Conservation (phyloP, 2,888 invertebrate genomes). For the Pelosia muscerda region DNA sequence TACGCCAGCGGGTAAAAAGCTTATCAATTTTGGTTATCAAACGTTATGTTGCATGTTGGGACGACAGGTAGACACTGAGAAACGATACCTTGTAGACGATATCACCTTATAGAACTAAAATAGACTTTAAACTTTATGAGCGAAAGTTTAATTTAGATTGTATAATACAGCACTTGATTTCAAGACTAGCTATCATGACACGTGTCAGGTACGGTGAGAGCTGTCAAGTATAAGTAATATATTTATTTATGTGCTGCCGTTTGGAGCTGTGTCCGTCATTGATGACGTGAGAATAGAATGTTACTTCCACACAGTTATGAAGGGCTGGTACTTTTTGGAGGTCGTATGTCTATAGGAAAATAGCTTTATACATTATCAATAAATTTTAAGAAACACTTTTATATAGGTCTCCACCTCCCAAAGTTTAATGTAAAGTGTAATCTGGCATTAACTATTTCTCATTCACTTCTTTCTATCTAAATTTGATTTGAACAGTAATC, state of each 20-base stretch:
- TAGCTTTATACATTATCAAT: background rate
- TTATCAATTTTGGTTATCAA: constrained; percentile 69
- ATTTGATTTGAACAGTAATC: no score
- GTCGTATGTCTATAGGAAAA: background rate
- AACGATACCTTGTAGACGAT: constrained; percentile 44
- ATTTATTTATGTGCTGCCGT: constrained; percentile 75
- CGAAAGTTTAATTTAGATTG: constrained; percentile 45
- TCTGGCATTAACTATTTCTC: no score
- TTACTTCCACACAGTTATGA: constrained; percentile 40
- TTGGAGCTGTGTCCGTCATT: constrained; percentile 54
- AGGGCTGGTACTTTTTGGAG: constrained; percentile 26
- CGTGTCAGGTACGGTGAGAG: constrained; percentile 76
- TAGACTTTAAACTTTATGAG: constrained; percentile 29
- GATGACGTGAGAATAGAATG: constrained; percentile 70
- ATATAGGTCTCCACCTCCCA: no score
- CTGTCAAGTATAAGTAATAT: constrained; percentile 80
- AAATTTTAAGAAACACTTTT: background rate
- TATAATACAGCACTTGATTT: constrained; percentile 56
- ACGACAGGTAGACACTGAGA: constrained; percentile 71
- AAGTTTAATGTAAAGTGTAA: no score
- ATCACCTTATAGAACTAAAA: constrained; percentile 27
- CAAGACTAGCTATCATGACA: constrained; percentile 66
- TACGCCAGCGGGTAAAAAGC: constrained; percentile 32
- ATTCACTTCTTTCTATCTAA: no score
- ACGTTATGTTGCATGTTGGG: constrained; percentile 69